Evolutionary conservation across 2,888 invertebrate genomes (phyloP), one percentile per base, ranked within the genome.

Genomic region (Acanthosoma haemorrhoidale): DNA sequence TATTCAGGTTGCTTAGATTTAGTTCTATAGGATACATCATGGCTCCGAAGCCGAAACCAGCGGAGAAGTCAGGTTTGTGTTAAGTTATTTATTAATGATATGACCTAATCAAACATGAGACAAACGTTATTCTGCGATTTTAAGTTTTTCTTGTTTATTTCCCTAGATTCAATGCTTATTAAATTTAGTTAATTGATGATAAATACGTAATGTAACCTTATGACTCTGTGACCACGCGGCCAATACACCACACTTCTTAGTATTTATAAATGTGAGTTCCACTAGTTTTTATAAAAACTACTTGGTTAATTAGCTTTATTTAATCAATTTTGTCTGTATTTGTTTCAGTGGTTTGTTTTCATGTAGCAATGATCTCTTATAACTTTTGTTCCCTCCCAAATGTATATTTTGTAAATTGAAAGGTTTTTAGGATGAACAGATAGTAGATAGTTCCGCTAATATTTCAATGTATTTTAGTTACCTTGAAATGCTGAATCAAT

Each of bases 1-100:
- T 21, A 51, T 51, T 1, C 25, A 59, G 68, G 38, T 59, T 38
- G 36, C 59, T 16, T 18, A 13, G 18, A 21, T 15, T 58, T 43
- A 32, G 67, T 16, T 57, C 29, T 51, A 13, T 31, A 31, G 29
- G 66, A 32, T 43, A 32, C 36, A 87, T 86, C 83, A 93, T 93
- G 93, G 90, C 91, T 85, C 92, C 92, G 82, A 93, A 93, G 86
- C 88, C 84, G 75, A 85, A 85, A 79, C 80, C 91, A 80, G 86
- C 90, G 78, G 91, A 92, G 80, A 91, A 92, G 84, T 84, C 91
- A 83, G 90, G 91, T 91, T 87, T 80, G 15, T 31, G 2, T 69
- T 8, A 43, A 64, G 70, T 66, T 43, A 36, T 67, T 57, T 9
- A 21, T 9, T 21, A 18, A 34, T 2, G 4, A 15, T 32, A 1